Evolutionary conservation across 1,140 invertebrate species (phyloP).

Genomic region (Gryllus bimaculatus): DNA sequence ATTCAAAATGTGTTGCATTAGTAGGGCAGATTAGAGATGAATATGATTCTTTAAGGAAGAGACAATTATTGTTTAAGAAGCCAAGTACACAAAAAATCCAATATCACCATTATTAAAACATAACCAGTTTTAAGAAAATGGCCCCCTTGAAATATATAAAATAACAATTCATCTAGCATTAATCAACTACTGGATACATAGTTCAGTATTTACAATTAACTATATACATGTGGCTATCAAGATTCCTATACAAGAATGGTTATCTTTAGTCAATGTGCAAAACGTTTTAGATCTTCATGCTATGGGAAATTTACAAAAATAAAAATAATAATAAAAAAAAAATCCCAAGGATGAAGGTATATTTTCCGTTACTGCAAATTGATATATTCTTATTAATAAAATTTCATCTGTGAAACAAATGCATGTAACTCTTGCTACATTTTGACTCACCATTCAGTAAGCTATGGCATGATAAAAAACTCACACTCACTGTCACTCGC

Average conservation of each 20-base stretch:
- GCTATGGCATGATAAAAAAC: not conserved
- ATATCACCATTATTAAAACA: constrained; percentile 15
- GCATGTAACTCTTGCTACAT: not conserved
- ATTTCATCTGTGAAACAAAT: not conserved
- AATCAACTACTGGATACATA: constrained; percentile 17
- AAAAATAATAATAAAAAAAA: not conserved
- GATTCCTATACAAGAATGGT: not conserved
- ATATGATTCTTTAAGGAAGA: not conserved
- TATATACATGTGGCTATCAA: constrained; percentile 7
- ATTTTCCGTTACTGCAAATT: not conserved
- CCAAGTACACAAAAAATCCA: constrained; percentile 12
- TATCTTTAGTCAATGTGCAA: not conserved
- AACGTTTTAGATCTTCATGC: not conserved
- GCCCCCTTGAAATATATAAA: constrained; percentile 19
- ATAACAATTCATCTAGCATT: constrained; percentile 19
- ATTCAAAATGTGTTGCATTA: not conserved
- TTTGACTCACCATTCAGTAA: not conserved
- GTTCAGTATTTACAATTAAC: constrained; percentile 11
- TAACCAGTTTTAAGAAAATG: constrained; percentile 10
- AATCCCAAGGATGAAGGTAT: not conserved
- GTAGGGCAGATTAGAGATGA: not conserved
- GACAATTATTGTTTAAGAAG: constrained; percentile 4
- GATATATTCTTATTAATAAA: not conserved
- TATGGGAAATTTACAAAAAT: not conserved
- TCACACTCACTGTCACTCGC: not conserved